A percentile compares a stretch with the other conserved stretches of the same genome.
These are phyloP conservation scores for Protomyctophum bolini DNA, from an alignment of 2,113 vertebrate species.

Conservation along the genomic window DNA sequence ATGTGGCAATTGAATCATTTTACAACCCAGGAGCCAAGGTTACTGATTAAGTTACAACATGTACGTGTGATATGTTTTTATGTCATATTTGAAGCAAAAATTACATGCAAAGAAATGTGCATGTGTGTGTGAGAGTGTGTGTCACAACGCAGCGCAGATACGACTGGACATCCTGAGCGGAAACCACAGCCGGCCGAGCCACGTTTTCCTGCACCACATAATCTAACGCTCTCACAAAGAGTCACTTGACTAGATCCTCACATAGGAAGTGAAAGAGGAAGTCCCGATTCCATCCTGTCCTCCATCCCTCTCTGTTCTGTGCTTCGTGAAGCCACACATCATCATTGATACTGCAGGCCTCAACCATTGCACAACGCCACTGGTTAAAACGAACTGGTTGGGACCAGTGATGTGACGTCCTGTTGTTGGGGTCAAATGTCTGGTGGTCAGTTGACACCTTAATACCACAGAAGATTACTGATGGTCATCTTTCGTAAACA, in stretches of 20 bases:
- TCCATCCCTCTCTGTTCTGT: constrained; percentile 62
- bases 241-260: constrained; percentile 80
- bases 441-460: constrained; percentile 50
- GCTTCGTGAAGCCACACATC: constrained; percentile 63
- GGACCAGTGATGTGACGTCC: constrained; percentile 53
- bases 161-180: constrained; percentile 79
- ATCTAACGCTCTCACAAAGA: constrained; percentile 73
- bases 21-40: neutral
- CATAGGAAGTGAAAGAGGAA: constrained; percentile 85
- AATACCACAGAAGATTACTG: constrained; percentile 32
- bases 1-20: constrained; percentile 30
- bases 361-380: constrained; percentile 66
- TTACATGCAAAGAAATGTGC: neutral
- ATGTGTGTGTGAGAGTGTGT: constrained; percentile 16
- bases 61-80: neutral
- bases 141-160: constrained; percentile 74
- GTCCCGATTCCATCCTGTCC: constrained; percentile 72
- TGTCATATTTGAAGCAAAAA: neutral
- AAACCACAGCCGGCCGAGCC: constrained; percentile 73
- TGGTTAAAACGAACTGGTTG: constrained; percentile 56
- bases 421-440: constrained; percentile 58
- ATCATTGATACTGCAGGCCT: constrained; percentile 28
- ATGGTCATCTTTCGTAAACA: constrained; percentile 22
- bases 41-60: neutral
- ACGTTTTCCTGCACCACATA: constrained; percentile 71